Evolutionary conservation across 2,113 vertebrate species (phyloP), one percentile per base, ranked within the genome.

Genomic region (Aegypius monachus): DNA sequence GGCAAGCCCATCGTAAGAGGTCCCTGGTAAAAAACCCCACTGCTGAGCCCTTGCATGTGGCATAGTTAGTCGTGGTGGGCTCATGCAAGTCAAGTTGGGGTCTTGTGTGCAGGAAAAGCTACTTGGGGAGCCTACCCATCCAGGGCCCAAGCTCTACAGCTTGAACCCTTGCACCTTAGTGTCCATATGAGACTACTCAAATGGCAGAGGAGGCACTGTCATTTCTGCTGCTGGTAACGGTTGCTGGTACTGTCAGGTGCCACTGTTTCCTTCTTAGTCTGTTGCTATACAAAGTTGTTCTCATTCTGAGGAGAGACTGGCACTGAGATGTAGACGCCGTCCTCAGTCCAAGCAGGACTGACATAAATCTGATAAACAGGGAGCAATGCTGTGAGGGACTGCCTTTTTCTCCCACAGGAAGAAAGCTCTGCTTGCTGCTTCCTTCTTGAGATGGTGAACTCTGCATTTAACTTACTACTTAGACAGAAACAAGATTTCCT

Each of bases 41-140:
- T 61, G 13, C 34, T 38, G 45, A 80, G 19, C 16, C 16, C 25
- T 82, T 55, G 25, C 29, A 7, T 43, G 16, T 48, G 61, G 38
- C 36, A 22, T 29, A 42, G 12, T 52, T 34, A 59, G 26, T 53
- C 10, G 2, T 32, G 38, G 20, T 81, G 38, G 20, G 10, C 26
- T 74, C 8, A 0, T 43, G 43, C 31, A 42, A 34, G 42, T 23
- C 0, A 0, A 7, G 12, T 0, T 74, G 66, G 36, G 26, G 40
- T 55, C 56, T 59, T 1, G 0, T 23, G 12, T 13, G 15, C 22
- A 85, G 52, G 23, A 93, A 55, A 63, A 90, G 9, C 43, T 68
- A 6, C 13, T 34, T 21, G 31, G n/a, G 45, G 31, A 53, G 14
- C n/a, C 61, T 81, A 32, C 13, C 16, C 16, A 42, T 40, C 9